A percentile compares a stretch with the other conserved stretches of the same genome.
Evolutionary conservation across 1,140 invertebrate genomes (phyloP).

Genomic region (Bradysia coprophila): DNA sequence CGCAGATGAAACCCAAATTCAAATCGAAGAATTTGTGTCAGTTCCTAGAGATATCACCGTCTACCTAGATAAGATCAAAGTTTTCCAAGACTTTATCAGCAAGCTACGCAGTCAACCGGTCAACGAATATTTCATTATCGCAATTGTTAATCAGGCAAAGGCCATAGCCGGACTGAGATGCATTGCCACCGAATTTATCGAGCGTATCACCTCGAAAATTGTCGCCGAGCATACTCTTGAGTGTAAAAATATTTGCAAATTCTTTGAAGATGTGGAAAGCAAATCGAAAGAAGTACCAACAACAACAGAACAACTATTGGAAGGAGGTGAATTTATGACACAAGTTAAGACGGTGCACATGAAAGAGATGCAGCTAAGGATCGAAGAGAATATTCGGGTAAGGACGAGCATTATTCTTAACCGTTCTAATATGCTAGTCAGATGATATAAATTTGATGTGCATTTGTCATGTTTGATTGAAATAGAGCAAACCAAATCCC

Average conservation of each 20-base stretch:
- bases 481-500: too few species aligned
- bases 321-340: conserved; percentile 43
- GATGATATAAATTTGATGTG: too few species aligned
- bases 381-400: conserved; percentile 21
- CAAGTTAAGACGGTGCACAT: conserved; percentile 37
- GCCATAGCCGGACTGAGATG: conserved; percentile 26
- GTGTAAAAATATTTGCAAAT: conserved; percentile 39
- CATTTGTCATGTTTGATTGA: background rate
- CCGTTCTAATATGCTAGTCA: too few species aligned
- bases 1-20: conserved; percentile 14
- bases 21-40: conserved; percentile 17
- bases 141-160: conserved; percentile 27
- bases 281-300: conserved; percentile 39
- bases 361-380: conserved; percentile 36
- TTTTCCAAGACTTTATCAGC: conserved; percentile 34
- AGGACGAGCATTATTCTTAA: too few species aligned
- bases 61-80: conserved; percentile 33
- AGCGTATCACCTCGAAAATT: conserved; percentile 29
- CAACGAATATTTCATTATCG: conserved; percentile 40
- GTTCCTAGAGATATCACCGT: conserved; percentile 31
- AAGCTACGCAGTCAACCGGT: conserved; percentile 34
- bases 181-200: conserved; percentile 23
- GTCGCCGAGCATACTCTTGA: conserved; percentile 27
- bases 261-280: conserved; percentile 37
- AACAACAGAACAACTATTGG: conserved; percentile 52